Evolutionary conservation across 2,888 invertebrate genomes (phyloP), one percentile per base, ranked within the genome.

Genomic region (Habroteleia sp.): DNA sequence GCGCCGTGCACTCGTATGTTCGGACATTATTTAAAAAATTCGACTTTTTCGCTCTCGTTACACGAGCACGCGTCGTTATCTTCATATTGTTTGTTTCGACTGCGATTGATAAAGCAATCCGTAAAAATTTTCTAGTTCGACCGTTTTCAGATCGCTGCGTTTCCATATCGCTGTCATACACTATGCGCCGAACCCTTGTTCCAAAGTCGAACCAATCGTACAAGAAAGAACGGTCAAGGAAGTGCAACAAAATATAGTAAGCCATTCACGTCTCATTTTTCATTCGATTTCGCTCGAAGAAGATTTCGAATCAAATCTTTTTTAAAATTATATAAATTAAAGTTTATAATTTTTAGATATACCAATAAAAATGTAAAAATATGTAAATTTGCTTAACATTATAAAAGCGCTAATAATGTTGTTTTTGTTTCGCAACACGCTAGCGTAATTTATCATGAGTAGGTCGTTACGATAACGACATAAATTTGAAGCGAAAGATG

Each of bases 61-160:
- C 46, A 63, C 52, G 46, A 71, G 73, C 58, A 42, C 68, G 65
- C 63, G 44, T 46, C 48, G 44, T 77, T 79, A 80, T 80, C 79
- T 35, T 44, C 72, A 52, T 77, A 79, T 79, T 79, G 76, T 80
- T 82, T 82, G 78, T 81, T 81, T 81, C 78, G 77, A 74, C 79
- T 75, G 71, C 37, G 10, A 66, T 23, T 66, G 66, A 71, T 71
- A 71, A 71, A 33, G 33, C 33, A 8, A 11, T 27, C 35, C 6
- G 39, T 20, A 46, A 68, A 46, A 29, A 41, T 68, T 39, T 46
- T 56, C 56, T 46, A 58, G 50, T 20, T 48, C 27, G 13, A 37
- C 39, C 58, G 16, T 58, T 68, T 65, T 41, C 41, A 41, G 13
- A 56, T 48, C 56, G 41, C 60, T 20, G 17, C 48, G 7, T 62